These are phyloP conservation scores for Poecile montanus DNA, from an alignment of 2,797 vertebrate genomes.

Conservation along the genomic window DNA sequence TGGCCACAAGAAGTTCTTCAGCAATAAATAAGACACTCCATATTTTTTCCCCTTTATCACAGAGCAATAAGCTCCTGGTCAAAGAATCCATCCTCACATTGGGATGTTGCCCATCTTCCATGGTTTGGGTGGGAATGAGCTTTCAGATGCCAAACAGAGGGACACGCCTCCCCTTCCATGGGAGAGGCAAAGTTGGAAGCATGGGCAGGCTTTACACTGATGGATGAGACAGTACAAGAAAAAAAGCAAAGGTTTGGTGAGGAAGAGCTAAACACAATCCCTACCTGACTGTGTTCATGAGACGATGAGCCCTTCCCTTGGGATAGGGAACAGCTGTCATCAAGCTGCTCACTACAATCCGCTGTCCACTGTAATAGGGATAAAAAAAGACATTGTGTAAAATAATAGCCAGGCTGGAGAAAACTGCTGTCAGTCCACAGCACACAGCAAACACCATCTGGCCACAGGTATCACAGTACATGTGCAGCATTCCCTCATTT, in stretches of 20 bases:
- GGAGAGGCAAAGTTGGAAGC: neutral
- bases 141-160: neutral
- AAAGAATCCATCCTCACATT: neutral
- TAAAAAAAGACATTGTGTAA: conserved; percentile 7
- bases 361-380: conserved; percentile 85
- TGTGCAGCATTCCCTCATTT: neutral
- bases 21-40: neutral
- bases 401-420: neutral
- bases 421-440: neutral
- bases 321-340: conserved; percentile 85
- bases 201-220: neutral
- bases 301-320: conserved; percentile 78
- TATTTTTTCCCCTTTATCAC: neutral
- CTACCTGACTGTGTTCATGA: conserved; percentile 76
- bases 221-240: neutral
- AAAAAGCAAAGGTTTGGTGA: neutral
- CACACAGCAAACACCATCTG: neutral
- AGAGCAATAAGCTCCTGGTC: neutral
- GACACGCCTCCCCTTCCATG: neutral
- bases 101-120: neutral
- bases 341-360: conserved; percentile 85
- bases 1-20: neutral
- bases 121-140: neutral
- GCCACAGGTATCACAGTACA: neutral
- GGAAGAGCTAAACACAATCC: neutral